Base-by-base conservation (phyloP, 2,888 invertebrate species). In the Tinea semifulvella region DNA sequence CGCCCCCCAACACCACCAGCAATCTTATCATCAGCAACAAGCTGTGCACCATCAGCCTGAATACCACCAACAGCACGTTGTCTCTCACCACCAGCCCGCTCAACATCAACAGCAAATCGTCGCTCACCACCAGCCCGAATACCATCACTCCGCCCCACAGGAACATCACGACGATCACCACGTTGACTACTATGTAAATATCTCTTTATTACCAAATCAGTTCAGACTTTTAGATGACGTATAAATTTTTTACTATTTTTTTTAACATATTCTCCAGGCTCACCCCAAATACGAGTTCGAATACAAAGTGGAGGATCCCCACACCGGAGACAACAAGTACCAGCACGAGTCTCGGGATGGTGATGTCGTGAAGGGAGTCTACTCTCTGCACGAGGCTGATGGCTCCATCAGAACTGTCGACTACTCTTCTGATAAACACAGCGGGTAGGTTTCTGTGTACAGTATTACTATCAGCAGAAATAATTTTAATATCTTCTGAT, bases 231-330 rank as follows among this genome's bases (percentile, higher is more conserved):
- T n/a, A n/a, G n/a, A n/a, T 31, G 13, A 7, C 13, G n/a, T 26
- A 6, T 6, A 26, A 2, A n/a, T 4, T n/a, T 26, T 26, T 11
- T n/a, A 13, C 4, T 11, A 13, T 13, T 31, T 13, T 11, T 13
- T 31, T 4, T 31, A n/a, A 11, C n/a, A 13, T 31, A 13, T n/a
- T 14, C 27, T 44, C 4, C 38, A 44, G 44, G 39, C 65, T 13
- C 63, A 66, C 48, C 67, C 69, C 20, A 65, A 63, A 58, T 67
- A 71, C 54, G 60, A 62, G 53, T 67, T 64, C 54, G 62, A 67
- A 50, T 67, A 69, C 48, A 63, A 65, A 8, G 69, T 65, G 2
- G 60, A 68, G 46, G 75, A 73, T 42, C 60, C 58, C 6, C 69
- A 43, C 28, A 42, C 28, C 42, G 42, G 42, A 5, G 42, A 42